Evolutionary conservation across 2,797 vertebrate genomes (phyloP).

Genomic region (Enteromius anoplus): DNA sequence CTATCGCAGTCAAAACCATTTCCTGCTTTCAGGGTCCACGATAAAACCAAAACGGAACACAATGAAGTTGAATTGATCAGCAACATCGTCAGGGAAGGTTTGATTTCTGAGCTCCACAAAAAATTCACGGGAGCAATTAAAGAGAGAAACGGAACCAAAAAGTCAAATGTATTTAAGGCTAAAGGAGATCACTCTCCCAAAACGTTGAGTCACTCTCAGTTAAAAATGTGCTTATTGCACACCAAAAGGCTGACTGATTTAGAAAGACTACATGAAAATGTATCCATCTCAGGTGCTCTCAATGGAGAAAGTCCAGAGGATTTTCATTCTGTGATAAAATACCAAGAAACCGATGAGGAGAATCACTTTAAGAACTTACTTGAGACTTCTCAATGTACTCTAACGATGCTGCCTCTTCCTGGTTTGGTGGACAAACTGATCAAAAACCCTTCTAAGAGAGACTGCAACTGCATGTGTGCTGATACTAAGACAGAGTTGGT

Average conservation of each 20-base stretch:
- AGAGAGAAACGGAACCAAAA: background rate
- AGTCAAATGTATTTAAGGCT: background rate
- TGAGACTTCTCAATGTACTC: background rate
- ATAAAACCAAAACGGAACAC: conserved; percentile 28
- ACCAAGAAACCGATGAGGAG: background rate
- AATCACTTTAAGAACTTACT: background rate
- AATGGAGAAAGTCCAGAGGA: background rate
- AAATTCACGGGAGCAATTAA: conserved; percentile 9
- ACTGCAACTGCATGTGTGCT: background rate
- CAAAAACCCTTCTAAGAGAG: background rate
- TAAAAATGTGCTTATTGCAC: background rate
- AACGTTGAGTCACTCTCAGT: background rate
- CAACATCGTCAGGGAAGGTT: background rate
- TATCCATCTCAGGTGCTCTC: background rate
- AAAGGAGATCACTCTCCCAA: conserved; percentile 19
- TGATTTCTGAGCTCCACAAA: conserved; percentile 40
- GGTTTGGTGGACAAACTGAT: conserved; percentile 7
- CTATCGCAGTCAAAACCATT: conserved; percentile 3
- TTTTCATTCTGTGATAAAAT: background rate
- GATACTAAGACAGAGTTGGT: background rate
- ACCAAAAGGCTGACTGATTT: background rate
- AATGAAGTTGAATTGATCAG: background rate
- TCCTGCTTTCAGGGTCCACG: background rate
- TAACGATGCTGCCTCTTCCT: background rate
- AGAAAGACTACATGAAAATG: background rate